A percentile compares a stretch with the other conserved stretches of the same genome.
Conservation (phyloP, 2,113 vertebrate species). For the Ahaetulla prasina region DNA sequence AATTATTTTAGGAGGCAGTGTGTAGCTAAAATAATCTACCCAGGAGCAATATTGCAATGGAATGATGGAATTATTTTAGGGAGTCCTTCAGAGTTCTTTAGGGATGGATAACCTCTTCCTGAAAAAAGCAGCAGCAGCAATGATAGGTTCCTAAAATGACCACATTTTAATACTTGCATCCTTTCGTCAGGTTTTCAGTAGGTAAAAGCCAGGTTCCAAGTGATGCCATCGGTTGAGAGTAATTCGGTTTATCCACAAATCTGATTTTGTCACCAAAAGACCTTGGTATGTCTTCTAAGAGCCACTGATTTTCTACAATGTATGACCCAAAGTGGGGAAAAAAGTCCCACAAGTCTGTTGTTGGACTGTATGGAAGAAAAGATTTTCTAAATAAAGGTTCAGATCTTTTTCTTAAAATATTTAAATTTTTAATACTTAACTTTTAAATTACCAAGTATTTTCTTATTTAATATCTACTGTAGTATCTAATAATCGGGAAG, state of each 20-base stretch:
- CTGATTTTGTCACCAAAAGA: background rate
- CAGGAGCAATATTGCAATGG: background rate
- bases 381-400: background rate
- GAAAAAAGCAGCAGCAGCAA: background rate
- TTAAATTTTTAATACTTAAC: background rate
- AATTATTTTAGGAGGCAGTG: background rate
- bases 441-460: background rate
- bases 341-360: background rate
- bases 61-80: background rate
- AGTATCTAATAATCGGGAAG: background rate
- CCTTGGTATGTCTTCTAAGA: background rate
- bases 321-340: background rate
- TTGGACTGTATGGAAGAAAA: background rate
- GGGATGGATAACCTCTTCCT: background rate
- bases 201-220: background rate
- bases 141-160: background rate
- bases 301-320: background rate
- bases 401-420: rapidly evolving
- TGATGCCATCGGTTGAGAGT: background rate
- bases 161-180: background rate
- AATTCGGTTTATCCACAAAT: background rate
- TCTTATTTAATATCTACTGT: background rate
- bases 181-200: background rate
- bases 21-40: background rate
- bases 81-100: background rate